Percentiles rank a stretch among this genome's conserved stretches.
phyloP scores from a whole-genome alignment of 2,888 invertebrate genomes.

The Anagyrus pseudococci region DNA sequence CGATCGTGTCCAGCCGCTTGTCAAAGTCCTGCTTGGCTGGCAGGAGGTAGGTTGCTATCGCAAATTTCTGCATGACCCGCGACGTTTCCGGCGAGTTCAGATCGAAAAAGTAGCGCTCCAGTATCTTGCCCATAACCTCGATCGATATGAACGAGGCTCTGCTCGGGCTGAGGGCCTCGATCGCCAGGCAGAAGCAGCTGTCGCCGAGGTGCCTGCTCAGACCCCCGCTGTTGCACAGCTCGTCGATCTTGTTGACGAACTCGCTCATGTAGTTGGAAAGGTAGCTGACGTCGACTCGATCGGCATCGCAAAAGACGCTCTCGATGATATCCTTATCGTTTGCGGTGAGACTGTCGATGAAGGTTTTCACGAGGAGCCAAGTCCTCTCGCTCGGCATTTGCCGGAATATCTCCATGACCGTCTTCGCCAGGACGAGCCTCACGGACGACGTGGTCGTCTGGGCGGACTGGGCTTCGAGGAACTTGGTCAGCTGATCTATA shows the following conservation, averaged over 20 bases:
- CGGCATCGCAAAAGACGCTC: slow-evolving; percentile 1
- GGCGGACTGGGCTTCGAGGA: neutral
- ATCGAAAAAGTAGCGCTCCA: slow-evolving; percentile 24
- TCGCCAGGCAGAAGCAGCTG: slow-evolving; percentile 5
- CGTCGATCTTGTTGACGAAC: slow-evolving; percentile 16
- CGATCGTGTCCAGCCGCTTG: neutral
- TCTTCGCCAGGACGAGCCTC: neutral
- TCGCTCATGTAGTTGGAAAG: slow-evolving; percentile 6
- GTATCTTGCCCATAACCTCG: neutral
- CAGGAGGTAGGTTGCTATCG: slow-evolving; percentile 17
- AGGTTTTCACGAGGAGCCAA: slow-evolving; percentile 15
- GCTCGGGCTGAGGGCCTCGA: slow-evolving; percentile 7
- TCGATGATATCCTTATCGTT: neutral
- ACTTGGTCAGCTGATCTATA: neutral
- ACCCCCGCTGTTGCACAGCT: neutral
- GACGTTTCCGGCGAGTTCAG: slow-evolving; percentile 3
- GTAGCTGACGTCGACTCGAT: neutral
- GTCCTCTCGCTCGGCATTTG: neutral
- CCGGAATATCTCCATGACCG: slow-evolving; percentile 7
- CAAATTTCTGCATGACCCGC: slow-evolving; percentile 5
- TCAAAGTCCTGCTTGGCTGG: neutral
- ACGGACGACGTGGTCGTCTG: neutral
- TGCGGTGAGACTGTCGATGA: neutral
- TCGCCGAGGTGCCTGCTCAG: neutral
- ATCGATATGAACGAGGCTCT: neutral